Evolutionary conservation across 2,888 invertebrate species (phyloP), one percentile per base, ranked within the genome.

Genomic region (Leptinotarsa rubiginosa): DNA sequence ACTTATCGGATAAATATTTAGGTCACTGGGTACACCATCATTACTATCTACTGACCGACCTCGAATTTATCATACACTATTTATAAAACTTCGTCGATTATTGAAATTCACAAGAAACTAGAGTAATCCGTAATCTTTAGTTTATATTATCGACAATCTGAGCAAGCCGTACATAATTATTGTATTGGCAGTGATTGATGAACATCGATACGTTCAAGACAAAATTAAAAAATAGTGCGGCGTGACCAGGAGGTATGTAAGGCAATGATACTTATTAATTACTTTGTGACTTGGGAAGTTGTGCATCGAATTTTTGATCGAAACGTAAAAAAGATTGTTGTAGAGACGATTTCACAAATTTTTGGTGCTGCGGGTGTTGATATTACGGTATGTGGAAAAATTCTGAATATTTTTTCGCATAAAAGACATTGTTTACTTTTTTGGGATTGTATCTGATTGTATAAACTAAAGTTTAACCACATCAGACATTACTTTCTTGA

Each of bases 71-170:
- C 62, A 62, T 41, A n/a, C 16, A 31, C 41, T 62, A 31, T 62
- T 62, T 62, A 62, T 62, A 41, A 62, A 62, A 41, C n/a, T 62
- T n/a, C 2, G 62, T 41, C n/a, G n/a, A 62, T 62, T 62, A 62
- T 31, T 62, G 31, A n/a, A 31, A 41, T 62, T 62, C 25, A 31
- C 16, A n/a, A 31, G 25, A 56, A 62, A n/a, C 62, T 62, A 31
- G 25, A n/a, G 12, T 62, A 31, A 31, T 62, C 4, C 41, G 16
- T 62, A 62, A 62, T 62, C 41, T 62, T 62, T n/a, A 41, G 41
- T 62, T n/a, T 62, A 62, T 3, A 62, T 62, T 25, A 10, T 18
- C 41, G 7, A 62, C n/a, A 25, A 62, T 31, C 16, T 41, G 15
- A 56, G 56, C 13, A 20, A 20, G 12, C 15, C 56, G 22, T 25